A percentile compares a stretch with the other conserved stretches of the same genome.
Conservation (phyloP, 1,140 invertebrate genomes). For the Sesamia nonagrioides region DNA sequence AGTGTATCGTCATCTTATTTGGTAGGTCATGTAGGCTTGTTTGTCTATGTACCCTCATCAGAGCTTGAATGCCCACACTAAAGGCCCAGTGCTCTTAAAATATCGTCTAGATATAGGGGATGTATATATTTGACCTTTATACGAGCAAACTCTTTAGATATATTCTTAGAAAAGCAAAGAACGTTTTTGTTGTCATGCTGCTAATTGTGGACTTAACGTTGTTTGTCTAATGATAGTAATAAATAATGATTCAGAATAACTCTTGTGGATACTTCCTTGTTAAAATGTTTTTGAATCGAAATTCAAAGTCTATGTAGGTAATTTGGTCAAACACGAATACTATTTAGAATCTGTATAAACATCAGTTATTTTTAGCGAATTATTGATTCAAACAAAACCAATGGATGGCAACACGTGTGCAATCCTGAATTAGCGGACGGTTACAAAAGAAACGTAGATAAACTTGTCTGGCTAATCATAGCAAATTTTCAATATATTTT, state of each 20-base stretch:
- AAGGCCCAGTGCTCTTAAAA: background rate
- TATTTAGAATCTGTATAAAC: background rate
- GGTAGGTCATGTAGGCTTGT: background rate
- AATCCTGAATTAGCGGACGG: background rate
- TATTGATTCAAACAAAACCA: background rate
- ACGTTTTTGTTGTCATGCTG: too few relatives aligned
- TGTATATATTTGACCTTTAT: background rate
- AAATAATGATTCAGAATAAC: too few relatives aligned
- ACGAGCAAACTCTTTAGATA: background rate
- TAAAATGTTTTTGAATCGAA: too few relatives aligned
- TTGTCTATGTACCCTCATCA: background rate
- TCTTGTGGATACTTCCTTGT: too few relatives aligned
- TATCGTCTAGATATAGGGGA: background rate
- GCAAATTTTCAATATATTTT: background rate
- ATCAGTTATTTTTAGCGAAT: background rate
- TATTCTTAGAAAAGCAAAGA: too few relatives aligned
- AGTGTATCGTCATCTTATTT: background rate
- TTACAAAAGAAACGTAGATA: background rate
- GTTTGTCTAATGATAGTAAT: too few relatives aligned
- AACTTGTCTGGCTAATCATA: background rate
- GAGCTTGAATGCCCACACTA: background rate
- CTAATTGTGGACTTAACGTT: too few relatives aligned
- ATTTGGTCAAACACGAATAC: too few relatives aligned
- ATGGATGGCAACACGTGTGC: slow-evolving; percentile 18
- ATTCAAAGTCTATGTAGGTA: too few relatives aligned